phyloP scores from a whole-genome alignment of 2,113 vertebrate species.

The Melierax canorus region DNA sequence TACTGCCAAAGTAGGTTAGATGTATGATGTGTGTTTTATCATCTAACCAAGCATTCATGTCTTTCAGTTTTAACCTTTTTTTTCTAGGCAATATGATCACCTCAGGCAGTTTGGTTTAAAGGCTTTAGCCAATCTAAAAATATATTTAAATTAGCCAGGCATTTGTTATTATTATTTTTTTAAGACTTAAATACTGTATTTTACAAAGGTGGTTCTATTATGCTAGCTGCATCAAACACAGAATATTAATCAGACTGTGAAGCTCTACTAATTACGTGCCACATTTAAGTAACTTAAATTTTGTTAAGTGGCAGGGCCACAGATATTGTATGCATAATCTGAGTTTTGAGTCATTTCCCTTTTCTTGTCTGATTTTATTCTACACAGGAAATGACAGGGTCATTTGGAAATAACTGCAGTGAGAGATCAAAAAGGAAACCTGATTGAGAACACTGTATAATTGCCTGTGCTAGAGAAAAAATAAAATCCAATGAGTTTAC shows the following conservation, averaged over 20 bases:
- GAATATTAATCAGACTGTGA: conserved; percentile 34
- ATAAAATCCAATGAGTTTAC: background rate
- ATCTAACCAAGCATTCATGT: conserved; percentile 4
- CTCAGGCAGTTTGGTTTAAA: conserved; percentile 43
- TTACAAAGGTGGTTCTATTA: conserved; percentile 21
- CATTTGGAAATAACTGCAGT: conserved; percentile 46
- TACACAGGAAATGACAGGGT: conserved; percentile 52
- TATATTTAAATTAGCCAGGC: background rate
- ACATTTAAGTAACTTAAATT: conserved; percentile 28
- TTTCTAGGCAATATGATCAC: background rate
- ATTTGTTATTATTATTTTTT: background rate
- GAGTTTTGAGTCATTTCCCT: conserved; percentile 52
- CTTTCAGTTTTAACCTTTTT: conserved; percentile 31
- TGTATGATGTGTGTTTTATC: conserved; percentile 10
- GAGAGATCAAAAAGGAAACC: conserved; percentile 58
- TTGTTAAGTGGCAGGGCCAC: background rate
- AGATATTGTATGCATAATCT: conserved; percentile 41
- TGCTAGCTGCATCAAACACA: background rate
- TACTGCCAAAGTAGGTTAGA: conserved; percentile 46
- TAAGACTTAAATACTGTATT: background rate
- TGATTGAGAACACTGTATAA: conserved; percentile 41
- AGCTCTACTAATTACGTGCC: conserved; percentile 9
- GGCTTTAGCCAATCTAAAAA: background rate
- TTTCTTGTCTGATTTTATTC: conserved; percentile 54
- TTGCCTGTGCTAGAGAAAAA: conserved; percentile 19